phyloP scores from a whole-genome alignment of 1,140 invertebrate species.

The Euwallacea fornicatus region DNA sequence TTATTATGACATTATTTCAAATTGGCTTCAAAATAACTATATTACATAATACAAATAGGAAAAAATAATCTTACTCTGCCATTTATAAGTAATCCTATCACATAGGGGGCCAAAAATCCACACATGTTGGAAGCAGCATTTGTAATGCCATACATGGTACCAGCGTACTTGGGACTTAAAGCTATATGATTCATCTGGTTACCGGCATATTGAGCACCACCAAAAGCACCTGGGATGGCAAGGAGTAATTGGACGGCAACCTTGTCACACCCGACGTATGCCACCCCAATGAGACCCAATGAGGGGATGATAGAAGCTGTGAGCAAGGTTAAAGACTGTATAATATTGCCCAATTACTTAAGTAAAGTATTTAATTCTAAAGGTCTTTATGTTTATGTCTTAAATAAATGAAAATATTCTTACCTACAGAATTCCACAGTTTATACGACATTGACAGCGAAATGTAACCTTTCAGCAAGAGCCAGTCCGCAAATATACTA shows the following conservation, averaged over 20 bases:
- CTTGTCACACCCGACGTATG: conserved; percentile 75
- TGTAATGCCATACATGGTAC: conserved; percentile 85
- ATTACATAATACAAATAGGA: too few species aligned
- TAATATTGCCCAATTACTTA: background rate
- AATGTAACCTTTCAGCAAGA: conserved; percentile 64
- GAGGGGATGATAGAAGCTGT: conserved; percentile 70
- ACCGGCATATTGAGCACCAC: conserved; percentile 74
- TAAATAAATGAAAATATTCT: conserved; percentile 34
- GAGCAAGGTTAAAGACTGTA: conserved; percentile 26
- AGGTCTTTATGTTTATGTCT: background rate
- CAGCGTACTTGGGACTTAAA: conserved; percentile 81
- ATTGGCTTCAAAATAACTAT: too few species aligned
- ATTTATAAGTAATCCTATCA: conserved; percentile 72
- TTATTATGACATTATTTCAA: too few species aligned
- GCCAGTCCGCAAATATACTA: conserved; percentile 71
- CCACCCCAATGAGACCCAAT: conserved; percentile 72
- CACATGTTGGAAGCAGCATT: conserved; percentile 86
- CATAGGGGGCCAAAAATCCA: conserved; percentile 82
- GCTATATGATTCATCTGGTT: conserved; percentile 89
- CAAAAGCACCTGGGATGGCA: conserved; percentile 69
- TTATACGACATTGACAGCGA: conserved; percentile 70
- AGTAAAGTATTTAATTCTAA: conserved; percentile 1
- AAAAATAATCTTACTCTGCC: conserved; percentile 59
- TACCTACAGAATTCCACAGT: conserved; percentile 73
- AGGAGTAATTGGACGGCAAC: conserved; percentile 70